Conservation (phyloP, 1,140 invertebrate genomes). For the Aphis craccivora region DNA sequence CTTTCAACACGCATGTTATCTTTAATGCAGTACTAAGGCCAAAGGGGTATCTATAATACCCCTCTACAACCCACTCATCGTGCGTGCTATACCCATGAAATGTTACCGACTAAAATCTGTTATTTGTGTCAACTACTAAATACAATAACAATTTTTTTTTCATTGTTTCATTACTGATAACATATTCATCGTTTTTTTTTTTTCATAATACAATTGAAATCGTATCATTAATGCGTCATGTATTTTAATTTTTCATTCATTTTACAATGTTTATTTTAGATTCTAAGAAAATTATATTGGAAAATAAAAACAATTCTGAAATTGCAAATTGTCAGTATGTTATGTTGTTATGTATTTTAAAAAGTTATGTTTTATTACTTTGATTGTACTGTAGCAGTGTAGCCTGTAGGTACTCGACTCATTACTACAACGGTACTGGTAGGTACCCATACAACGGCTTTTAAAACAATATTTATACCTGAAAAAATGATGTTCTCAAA, state of each 20-base stretch:
- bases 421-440: too few species aligned
- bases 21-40: neutral
- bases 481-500: too few species aligned
- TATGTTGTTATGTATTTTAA: too few species aligned
- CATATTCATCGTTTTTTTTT: neutral
- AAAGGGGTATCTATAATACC: too few species aligned
- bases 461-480: too few species aligned
- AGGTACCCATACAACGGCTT: too few species aligned
- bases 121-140: neutral
- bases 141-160: neutral
- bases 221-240: neutral
- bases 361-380: neutral
- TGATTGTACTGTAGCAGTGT: neutral
- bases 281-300: neutral
- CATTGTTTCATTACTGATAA: neutral
- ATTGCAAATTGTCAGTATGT: neutral
- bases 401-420: too few species aligned
- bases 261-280: neutral
- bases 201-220: neutral
- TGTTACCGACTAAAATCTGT: neutral
- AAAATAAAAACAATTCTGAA: neutral
- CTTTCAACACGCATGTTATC: neutral
- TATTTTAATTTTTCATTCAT: neutral
- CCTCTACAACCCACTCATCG: too few species aligned
- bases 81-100: neutral